These are phyloP conservation scores for Ypsolopha sequella DNA, from an alignment of 2,888 invertebrate species.

Conservation along the genomic window DNA sequence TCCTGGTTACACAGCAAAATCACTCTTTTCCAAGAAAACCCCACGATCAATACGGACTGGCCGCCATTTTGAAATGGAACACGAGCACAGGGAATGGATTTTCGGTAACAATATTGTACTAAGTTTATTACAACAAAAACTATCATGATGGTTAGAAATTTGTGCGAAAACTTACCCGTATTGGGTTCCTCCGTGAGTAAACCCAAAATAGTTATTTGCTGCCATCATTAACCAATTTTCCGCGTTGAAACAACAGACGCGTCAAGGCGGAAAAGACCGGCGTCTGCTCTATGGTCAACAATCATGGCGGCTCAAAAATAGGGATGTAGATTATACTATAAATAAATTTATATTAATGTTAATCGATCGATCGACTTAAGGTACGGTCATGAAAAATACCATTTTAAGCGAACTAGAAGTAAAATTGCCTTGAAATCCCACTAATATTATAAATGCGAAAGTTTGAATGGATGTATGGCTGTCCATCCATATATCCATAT, in stretches of 20 bases:
- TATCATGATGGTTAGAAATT: constrained; percentile 3
- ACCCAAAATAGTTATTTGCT: constrained; percentile 95
- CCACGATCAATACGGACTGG: constrained; percentile 47
- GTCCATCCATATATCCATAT: no score
- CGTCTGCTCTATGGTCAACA: constrained; percentile 44
- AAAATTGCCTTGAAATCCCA: no score
- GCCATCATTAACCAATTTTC: constrained; percentile 76
- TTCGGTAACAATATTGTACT: neutral
- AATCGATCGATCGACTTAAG: no score
- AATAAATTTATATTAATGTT: no score
- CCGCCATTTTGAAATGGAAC: constrained; percentile 57
- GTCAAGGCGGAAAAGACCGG: constrained; percentile 60
- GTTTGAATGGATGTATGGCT: no score
- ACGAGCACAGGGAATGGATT: constrained; percentile 18
- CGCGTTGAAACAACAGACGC: constrained; percentile 56
- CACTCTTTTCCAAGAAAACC: constrained; percentile 12
- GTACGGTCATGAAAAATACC: no score
- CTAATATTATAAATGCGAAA: no score
- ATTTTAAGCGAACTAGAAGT: no score
- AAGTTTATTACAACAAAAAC: neutral
- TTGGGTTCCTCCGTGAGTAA: constrained; percentile 94
- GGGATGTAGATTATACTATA: no score
- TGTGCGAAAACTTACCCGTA: constrained; percentile 77
- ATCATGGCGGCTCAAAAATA: constrained; percentile 25
- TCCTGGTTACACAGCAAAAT: constrained; percentile 11